Conservation (phyloP, 2,888 invertebrate species). For the Lasioglossum oenotherae region DNA sequence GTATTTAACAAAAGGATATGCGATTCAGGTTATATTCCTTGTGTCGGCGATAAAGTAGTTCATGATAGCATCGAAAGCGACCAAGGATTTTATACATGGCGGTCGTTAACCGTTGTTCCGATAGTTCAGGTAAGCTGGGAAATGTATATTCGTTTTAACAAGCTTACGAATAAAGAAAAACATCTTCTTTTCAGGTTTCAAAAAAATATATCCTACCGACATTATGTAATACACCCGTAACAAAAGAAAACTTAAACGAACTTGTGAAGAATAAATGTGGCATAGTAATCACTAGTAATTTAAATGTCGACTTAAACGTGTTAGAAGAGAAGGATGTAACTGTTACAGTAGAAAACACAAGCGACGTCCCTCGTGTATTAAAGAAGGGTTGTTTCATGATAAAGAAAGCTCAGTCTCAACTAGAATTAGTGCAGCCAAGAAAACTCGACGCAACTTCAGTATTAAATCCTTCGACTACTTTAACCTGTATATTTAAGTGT, state of each 20-base stretch:
- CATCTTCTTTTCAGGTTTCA: constrained; percentile 49
- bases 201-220: constrained; percentile 35
- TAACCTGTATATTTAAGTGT: constrained; percentile 85
- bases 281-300: constrained; percentile 85
- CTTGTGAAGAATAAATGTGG: constrained; percentile 84
- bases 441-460: constrained; percentile 78
- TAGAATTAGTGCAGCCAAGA: constrained; percentile 83
- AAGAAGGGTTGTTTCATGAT: constrained; percentile 85
- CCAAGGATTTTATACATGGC: constrained; percentile 87
- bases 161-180: neutral
- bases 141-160: neutral
- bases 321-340: constrained; percentile 83
- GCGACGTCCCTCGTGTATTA: constrained; percentile 83
- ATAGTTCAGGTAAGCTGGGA: constrained; percentile 54
- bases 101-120: constrained; percentile 86
- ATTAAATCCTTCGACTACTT: constrained; percentile 84
- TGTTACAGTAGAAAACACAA: constrained; percentile 85
- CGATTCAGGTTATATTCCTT: constrained; percentile 85
- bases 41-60: constrained; percentile 87
- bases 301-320: constrained; percentile 83
- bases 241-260: constrained; percentile 62
- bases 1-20: constrained; percentile 87
- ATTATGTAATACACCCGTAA: neutral
- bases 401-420: constrained; percentile 86
- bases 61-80: constrained; percentile 91